Conservation (phyloP, 2,888 invertebrate genomes). For the Tetragonula carbonaria region DNA sequence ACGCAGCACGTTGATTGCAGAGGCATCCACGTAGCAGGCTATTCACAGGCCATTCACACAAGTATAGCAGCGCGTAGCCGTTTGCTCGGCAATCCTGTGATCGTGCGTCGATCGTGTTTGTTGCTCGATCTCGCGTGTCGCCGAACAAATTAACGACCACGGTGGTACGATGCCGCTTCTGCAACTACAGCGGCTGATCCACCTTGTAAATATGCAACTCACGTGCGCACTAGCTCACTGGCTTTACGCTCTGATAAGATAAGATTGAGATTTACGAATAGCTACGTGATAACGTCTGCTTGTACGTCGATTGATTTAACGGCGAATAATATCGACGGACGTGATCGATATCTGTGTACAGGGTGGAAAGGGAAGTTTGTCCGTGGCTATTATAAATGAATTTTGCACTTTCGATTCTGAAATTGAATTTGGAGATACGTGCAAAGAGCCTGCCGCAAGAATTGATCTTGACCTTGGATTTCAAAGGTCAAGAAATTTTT, state of each 20-base stretch:
- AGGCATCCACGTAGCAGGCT: constrained; percentile 46
- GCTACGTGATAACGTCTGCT: constrained; percentile 1
- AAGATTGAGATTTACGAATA: constrained; percentile 34
- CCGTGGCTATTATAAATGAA: too few species aligned
- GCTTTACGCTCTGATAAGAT: background rate
- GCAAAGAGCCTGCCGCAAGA: too few species aligned
- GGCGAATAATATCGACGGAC: background rate
- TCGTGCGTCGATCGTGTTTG: constrained; percentile 70
- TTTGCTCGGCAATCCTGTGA: constrained; percentile 55
- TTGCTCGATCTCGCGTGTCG: constrained; percentile 63
- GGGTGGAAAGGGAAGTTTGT: too few species aligned
- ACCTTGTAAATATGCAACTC: constrained; percentile 17
- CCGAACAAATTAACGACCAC: constrained; percentile 61
- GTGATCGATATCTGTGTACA: too few species aligned
- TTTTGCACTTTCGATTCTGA: too few species aligned
- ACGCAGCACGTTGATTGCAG: constrained; percentile 61
- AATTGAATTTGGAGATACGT: too few species aligned
- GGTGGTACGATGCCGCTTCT: constrained; percentile 32
- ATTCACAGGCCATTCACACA: constrained; percentile 8
- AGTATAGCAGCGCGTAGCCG: constrained; percentile 12
- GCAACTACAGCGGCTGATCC: constrained; percentile 28
- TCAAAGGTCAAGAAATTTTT: too few species aligned
- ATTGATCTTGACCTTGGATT: too few species aligned
- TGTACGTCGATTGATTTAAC: background rate
- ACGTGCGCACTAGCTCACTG: background rate